Evolutionary conservation across 2,888 invertebrate genomes (phyloP), one percentile per base, ranked within the genome.

Genomic region (Oscheius sp.): DNA sequence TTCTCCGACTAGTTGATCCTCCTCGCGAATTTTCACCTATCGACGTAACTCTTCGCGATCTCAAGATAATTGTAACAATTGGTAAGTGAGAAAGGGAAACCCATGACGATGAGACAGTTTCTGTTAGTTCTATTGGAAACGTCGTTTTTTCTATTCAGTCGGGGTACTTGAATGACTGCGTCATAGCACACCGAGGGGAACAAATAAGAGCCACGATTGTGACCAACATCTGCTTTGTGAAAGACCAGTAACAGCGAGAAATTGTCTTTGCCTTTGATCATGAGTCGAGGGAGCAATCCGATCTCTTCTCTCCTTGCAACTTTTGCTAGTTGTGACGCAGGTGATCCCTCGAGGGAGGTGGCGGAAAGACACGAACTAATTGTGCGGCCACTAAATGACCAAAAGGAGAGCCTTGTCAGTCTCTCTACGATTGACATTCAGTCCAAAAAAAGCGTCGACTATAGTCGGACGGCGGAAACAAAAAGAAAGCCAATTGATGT

Each of bases 11-110:
- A 26, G 45, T 45, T 6, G 67, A 67, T 8, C 67, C 67, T n/a
- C 67, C 67, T 1, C 28, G 59, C 17, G 49, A 57, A 45, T 47
- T 17, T n/a, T 47, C 33, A 45, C 67, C 57, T 28, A 47, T 67
- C 28, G 59, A 67, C 24, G 67, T 67, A n/a, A 59, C 67, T n/a
- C 49, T 57, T 22, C 45, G 36, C 44, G 59, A 67, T 67, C 67
- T 67, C 38, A 57, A 26, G 20, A 67, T 33, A 8, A 45, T 74
- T 49, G 71, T 74, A 49, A 76, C 76, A 45, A 76, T 76, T 33
- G 76, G 76, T 76, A 36, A 72, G 61, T 51, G 50, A 20, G 56
- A 28, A 22, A 68, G 22, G 17, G 45, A 49, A 57, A 67, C 56
- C 44, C 17, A 59, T 14, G 64, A 22, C 26, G 17, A 45, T 32